Base-by-base conservation (phyloP, 2,113 vertebrate species). In the Stomatorhinus ivindoensis region DNA sequence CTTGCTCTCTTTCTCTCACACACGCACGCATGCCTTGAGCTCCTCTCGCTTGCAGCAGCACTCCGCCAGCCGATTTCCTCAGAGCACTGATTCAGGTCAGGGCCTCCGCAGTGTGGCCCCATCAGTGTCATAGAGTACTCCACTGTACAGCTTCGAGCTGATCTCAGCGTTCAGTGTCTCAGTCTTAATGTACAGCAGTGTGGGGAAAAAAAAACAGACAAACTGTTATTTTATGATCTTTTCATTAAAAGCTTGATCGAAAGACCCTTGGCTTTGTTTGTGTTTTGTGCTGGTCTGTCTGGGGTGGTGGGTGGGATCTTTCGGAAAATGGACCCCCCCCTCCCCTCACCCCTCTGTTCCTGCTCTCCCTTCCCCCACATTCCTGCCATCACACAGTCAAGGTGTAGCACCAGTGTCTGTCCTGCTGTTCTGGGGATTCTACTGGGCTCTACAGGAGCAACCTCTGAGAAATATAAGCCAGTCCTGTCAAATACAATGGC, bases 151-250 rank as follows among this genome's bases (percentile, higher is more conserved):
- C 95, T 94, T 93, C 94, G 94, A 87, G 96, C 97, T 97, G 96
- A 97, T 96, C 96, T 97, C 97, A 97, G 97, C 97, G 96, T 96
- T 97, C 97, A 97, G 97, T 96, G 95, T 98, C 97, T 96, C 98
- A 98, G 98, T 99, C 98, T 99, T 99, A 99, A 99, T 99, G 97
- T 99, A 99, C 97, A 99, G 97, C 96, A 96, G 97, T 96, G 97
- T 96, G 95, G 92, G 50, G 69, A 97, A 95, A 93, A 94, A 94
- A 21, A 69, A 51, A 51, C 55, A n/a, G 8, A 95, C 91, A 95
- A 98, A 98, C 97, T 97, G 97, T 98, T 99, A 98, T 98, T 99
- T 99, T 99, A 98, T 97, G 97, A 98, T 97, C 98, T 98, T 98
- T 99, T 98, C 97, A 99, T 98, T 99, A 99, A 99, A 99, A 98